Conservation (phyloP, 2,797 vertebrate genomes). For the Rhadinocentrus ornatus region DNA sequence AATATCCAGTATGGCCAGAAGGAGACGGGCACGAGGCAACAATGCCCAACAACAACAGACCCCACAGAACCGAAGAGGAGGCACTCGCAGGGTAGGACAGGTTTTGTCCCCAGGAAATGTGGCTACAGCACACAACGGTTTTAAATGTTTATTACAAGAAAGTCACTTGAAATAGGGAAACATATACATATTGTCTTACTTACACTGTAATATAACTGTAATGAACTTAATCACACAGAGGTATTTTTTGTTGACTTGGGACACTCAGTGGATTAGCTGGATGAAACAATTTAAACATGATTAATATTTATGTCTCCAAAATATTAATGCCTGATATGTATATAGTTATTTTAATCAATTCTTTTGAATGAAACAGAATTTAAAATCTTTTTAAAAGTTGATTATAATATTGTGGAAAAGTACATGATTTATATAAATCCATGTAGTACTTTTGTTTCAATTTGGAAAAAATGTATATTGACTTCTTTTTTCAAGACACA, state of each 20-base stretch:
- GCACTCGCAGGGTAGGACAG: constrained; percentile 55
- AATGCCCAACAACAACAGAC: constrained; percentile 54
- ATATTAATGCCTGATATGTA: not conserved
- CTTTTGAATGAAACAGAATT: not conserved
- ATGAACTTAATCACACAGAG: constrained; percentile 1
- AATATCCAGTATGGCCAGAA: constrained; percentile 74
- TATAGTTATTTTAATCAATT: not conserved
- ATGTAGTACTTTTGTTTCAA: not conserved
- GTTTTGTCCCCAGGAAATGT: constrained; percentile 3
- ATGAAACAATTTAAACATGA: not conserved
- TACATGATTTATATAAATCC: not conserved
- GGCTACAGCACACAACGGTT: not conserved
- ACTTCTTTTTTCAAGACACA: not conserved
- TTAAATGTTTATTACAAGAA: not conserved
- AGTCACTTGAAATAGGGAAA: not conserved
- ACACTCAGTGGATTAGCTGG: too few relatives aligned
- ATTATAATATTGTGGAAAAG: not conserved
- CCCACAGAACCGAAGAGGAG: constrained; percentile 40
- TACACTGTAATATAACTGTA: too few relatives aligned
- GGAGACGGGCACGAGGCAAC: constrained; percentile 74
- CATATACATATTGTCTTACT: too few relatives aligned
- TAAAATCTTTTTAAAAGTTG: not conserved
- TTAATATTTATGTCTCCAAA: constrained; percentile 2
- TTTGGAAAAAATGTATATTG: not conserved
- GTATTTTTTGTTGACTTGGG: too few relatives aligned